These are phyloP conservation scores for Leptinotarsa tumamoca DNA, from an alignment of 2,888 invertebrate species.

Conservation along the genomic window DNA sequence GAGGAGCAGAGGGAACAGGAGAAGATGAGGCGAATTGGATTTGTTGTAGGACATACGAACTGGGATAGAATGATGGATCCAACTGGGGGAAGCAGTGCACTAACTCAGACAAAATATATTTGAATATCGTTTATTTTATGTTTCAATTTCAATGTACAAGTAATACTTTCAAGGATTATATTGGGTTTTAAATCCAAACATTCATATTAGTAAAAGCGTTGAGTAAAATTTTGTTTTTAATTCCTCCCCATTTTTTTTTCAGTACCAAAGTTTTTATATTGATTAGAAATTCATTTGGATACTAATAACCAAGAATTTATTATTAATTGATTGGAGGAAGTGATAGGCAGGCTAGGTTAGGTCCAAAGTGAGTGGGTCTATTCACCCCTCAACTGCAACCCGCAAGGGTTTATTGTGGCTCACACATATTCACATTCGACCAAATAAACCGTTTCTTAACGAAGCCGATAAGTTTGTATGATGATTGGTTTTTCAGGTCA, in stretches of 20 bases:
- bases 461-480: too few relatives aligned
- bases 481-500: too few relatives aligned
- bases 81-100: conserved; percentile 83
- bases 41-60: conserved; percentile 96
- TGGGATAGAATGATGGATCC: conserved; percentile 97
- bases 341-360: too few relatives aligned
- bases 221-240: background rate
- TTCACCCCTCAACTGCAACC: too few relatives aligned
- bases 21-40: conserved; percentile 94
- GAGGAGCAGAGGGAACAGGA: conserved; percentile 93
- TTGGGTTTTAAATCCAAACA: background rate
- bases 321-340: too few relatives aligned
- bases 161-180: conserved; percentile 12
- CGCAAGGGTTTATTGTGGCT: too few relatives aligned
- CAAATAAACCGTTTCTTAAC: too few relatives aligned
- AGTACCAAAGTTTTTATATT: too few relatives aligned
- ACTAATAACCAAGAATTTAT: too few relatives aligned
- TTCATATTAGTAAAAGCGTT: background rate
- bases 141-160: conserved; percentile 4
- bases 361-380: too few relatives aligned
- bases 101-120: conserved; percentile 95
- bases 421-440: too few relatives aligned
- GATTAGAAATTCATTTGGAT: too few relatives aligned
- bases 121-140: conserved; percentile 29
- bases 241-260: background rate